These are phyloP conservation scores for Garrulus glandarius DNA, from an alignment of 2,797 vertebrate genomes.

Conservation along the genomic window DNA sequence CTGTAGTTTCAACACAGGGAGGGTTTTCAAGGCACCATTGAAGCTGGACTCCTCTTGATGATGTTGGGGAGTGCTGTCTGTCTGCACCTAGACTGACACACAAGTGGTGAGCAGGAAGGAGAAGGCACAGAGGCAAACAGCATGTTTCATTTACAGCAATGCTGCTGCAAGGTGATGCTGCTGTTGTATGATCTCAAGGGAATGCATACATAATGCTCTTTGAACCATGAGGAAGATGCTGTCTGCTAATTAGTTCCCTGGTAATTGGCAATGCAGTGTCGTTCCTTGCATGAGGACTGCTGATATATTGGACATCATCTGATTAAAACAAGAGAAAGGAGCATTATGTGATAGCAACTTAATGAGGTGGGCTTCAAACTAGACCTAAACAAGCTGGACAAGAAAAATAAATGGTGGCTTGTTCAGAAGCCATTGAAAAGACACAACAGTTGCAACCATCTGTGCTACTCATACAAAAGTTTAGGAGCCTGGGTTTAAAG, in stretches of 20 bases:
- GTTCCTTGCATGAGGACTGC: neutral
- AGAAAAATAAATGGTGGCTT: neutral
- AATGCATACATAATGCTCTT: neutral
- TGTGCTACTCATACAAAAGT: neutral
- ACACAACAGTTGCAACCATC: neutral
- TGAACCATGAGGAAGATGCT: neutral
- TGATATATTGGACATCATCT: neutral
- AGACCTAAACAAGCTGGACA: neutral
- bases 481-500: neutral
- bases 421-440: neutral
- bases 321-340: neutral
- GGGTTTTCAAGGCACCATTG: neutral
- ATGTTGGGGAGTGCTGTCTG: rapidly evolving
- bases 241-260: neutral
- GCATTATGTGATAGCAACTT: neutral
- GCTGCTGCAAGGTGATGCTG: neutral
- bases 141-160: neutral
- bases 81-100: neutral
- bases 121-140: neutral
- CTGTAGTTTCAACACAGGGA: neutral
- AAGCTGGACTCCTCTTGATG: neutral
- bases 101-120: neutral
- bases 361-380: neutral
- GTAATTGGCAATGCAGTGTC: neutral
- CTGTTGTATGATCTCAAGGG: neutral